Base-by-base conservation (phyloP, 2,797 vertebrate genomes). In the Lithobates sylvaticus region DNA sequence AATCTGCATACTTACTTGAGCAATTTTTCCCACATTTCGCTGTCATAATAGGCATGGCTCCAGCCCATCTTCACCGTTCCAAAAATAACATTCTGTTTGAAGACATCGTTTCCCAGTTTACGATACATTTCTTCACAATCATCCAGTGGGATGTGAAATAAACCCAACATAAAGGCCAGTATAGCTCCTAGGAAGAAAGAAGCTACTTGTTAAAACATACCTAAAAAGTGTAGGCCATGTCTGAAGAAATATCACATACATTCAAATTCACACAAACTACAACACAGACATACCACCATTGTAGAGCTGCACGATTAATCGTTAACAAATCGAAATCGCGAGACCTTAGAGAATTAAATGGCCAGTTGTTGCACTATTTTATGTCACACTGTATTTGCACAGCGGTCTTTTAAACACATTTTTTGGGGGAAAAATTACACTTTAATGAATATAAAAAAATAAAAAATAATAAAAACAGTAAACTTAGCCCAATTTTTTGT, bases 21-120 rank as follows among this genome's bases (percentile, higher is more conserved):
- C 90, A 99, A 95, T 89, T 95, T 97, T 92, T 99, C 98, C 98
- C 98, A 99, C 61, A 94, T 93, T 90, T 97, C 95, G 72, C 97
- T 98, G 92, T 99, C 96, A 88, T 99, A 99, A 92, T 98, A 99
- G 78, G 97, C 97, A 0, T 99, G 98, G 91, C 90, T 99, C 98
- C 98, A 99, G 88, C 98, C 96, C 98, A 99, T 99, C 94, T 99
- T 99, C 88, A 99, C 93, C 0, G 98, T 98, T 88, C 98, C 98
- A 70, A 99, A 95, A 83, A 99, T 96, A 85, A 98, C 96, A 44
- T 99, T 99, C 93, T 98, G 98, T 90, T 97, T 98, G 92, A 99
- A 99, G 78, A 99, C 94, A 78, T 99, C 97, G 2, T 96, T 96
- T 90, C 98, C 97, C 90, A 99, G 89, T 89, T 96, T 98, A 88